Conservation (phyloP, 2,113 vertebrate species). For the Ellobius talpinus region DNA sequence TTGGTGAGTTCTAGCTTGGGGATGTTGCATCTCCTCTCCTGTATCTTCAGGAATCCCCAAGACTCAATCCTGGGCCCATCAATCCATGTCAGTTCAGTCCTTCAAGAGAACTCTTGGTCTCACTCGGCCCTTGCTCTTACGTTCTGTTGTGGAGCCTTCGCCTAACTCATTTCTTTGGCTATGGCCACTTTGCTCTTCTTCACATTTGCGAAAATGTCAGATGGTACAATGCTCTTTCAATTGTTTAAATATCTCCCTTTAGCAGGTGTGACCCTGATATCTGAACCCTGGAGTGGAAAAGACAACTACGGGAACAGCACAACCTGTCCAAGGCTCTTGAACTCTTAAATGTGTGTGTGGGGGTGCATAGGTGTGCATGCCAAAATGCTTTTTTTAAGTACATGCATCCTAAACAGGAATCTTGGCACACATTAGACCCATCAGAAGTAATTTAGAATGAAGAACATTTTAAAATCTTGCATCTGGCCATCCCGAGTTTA, state of each 20-base stretch:
- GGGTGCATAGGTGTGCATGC: background rate
- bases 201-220: background rate
- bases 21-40: background rate
- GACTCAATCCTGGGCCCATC: background rate
- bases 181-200: background rate
- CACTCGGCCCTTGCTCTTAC: background rate
- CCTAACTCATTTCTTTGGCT: conserved; percentile 1
- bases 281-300: background rate
- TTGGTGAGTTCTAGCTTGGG: background rate
- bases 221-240: background rate
- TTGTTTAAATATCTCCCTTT: conserved; percentile 21
- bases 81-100: background rate
- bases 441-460: background rate
- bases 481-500: background rate
- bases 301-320: background rate
- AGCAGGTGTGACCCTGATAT: background rate
- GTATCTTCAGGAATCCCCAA: background rate
- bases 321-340: background rate
- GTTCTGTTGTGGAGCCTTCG: background rate
- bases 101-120: background rate
- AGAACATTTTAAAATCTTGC: background rate
- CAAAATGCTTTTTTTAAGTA: background rate
- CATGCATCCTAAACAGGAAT: background rate
- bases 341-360: background rate
- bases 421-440: background rate